Evolutionary conservation across 1,140 invertebrate genomes (phyloP).

Genomic region (Pseudoatta argentina): DNA sequence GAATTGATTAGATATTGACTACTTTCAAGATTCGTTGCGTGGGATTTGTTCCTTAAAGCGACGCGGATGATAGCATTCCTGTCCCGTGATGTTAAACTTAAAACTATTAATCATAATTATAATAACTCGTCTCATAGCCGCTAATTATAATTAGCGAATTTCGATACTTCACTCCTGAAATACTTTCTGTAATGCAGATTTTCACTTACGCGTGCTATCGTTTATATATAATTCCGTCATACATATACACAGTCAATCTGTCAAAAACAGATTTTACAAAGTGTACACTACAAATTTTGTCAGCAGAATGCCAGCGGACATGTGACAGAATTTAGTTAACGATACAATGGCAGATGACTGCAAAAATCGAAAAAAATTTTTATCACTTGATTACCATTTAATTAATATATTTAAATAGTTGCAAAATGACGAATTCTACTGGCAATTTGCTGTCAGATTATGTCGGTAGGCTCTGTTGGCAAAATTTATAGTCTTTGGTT

Average conservation of each 20-base stretch:
- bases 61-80: slow-evolving; percentile 52
- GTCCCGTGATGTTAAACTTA: background rate
- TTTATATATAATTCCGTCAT: background rate
- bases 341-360: background rate
- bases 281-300: background rate
- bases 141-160: slow-evolving; percentile 35
- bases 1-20: slow-evolving; percentile 80
- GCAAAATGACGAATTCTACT: background rate
- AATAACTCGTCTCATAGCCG: background rate
- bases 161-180: background rate
- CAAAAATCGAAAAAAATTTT: background rate
- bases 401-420: background rate
- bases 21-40: slow-evolving; percentile 82
- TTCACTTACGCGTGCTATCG: background rate
- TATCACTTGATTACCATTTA: background rate
- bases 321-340: background rate
- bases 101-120: slow-evolving; percentile 3
- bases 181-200: slow-evolving; percentile 6
- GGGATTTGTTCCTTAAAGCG: slow-evolving; percentile 71
- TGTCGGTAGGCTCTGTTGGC: background rate
- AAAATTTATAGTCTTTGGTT: no score
- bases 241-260: background rate
- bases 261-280: background rate
- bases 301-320: background rate
- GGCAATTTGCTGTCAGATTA: background rate